Evolutionary conservation across 2,888 invertebrate genomes (phyloP), one percentile per base, ranked within the genome.

Genomic region (Trachelus stipa): DNA sequence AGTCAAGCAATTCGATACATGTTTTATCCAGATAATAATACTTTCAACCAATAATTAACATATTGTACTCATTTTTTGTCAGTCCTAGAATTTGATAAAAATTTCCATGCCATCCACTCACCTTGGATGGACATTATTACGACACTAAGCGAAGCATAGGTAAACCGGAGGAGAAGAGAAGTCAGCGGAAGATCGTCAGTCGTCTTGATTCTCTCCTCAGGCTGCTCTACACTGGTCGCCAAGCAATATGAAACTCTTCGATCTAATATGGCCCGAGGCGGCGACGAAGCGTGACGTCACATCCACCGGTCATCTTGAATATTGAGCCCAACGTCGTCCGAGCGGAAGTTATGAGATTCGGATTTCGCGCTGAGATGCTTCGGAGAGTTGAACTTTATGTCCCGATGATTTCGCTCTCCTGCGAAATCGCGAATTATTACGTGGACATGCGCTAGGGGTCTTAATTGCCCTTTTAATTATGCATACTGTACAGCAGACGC

Each of bases 331-430:
- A 88, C 87, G 85, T 85, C 89, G 84, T 78, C 90, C 86, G 85
- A 88, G 87, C 88, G 90, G 89, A 91, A 91, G 91, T 90, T 91
- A 91, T 91, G 91, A 91, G 89, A 91, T 91, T 89, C 88, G 87
- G 86, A 89, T 89, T 88, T 83, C 88, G 81, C 82, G 84, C 71
- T 71, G 74, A 23, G 73, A 35, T 34, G 74, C 74, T 74, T 34
- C 31, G 35, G 35, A 33, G 56, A 30, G 34, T 30, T 80, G 76
- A 83, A 81, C 82, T 84, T 84, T 84, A 84, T 84, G 83, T 85
- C 81, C 83, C 83, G 83, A 80, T 80, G 83, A 82, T 80, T 85
- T 81, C 82, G 84, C 84, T 83, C 84, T 84, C 83, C 80, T 76
- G 79, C 85, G 81, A 80, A 83, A 23, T 56, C 56, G 56, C 56